A percentile compares a stretch with the other conserved stretches of the same genome.
These are phyloP conservation scores for Nematolebias whitei DNA, from an alignment of 2,113 vertebrate species.

Conservation along the genomic window DNA sequence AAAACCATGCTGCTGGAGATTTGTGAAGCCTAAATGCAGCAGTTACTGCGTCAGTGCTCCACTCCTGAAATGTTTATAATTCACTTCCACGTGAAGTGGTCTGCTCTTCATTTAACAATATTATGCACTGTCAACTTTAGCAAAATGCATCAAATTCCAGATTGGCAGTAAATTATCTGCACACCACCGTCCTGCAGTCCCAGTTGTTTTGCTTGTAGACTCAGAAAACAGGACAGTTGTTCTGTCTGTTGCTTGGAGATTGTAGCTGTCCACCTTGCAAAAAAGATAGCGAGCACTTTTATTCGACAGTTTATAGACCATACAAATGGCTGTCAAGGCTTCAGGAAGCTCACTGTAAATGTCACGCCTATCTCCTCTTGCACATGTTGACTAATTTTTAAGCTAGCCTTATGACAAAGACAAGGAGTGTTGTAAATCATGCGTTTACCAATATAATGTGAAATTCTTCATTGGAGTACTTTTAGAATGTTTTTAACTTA, in stretches of 20 bases:
- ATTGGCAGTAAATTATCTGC: conserved; percentile 29
- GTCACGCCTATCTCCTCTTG: conserved; percentile 29
- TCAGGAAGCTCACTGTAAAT: conserved; percentile 50
- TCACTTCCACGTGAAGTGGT: conserved; percentile 39
- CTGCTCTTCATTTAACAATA: conserved; percentile 26
- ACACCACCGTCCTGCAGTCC: background rate
- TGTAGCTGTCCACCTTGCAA: conserved; percentile 23
- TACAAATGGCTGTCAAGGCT: conserved; percentile 50
- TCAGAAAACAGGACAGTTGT: conserved; percentile 9
- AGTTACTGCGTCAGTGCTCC: conserved; percentile 29
- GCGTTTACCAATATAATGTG: background rate
- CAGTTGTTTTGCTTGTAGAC: background rate
- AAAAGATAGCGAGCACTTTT: conserved; percentile 27
- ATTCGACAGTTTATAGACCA: conserved; percentile 46
- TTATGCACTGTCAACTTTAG: conserved; percentile 23
- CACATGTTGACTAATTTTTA: background rate
- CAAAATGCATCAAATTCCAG: conserved; percentile 36
- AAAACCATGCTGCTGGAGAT: conserved; percentile 27
- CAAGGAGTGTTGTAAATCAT: background rate
- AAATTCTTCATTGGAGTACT: background rate
- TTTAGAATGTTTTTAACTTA: too few species aligned
- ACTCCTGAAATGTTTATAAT: conserved; percentile 42
- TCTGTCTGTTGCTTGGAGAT: conserved; percentile 29
- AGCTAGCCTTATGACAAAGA: background rate
- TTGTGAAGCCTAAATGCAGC: conserved; percentile 39